These are phyloP conservation scores for Eilema sororculum DNA, from an alignment of 2,888 invertebrate species.

Conservation along the genomic window DNA sequence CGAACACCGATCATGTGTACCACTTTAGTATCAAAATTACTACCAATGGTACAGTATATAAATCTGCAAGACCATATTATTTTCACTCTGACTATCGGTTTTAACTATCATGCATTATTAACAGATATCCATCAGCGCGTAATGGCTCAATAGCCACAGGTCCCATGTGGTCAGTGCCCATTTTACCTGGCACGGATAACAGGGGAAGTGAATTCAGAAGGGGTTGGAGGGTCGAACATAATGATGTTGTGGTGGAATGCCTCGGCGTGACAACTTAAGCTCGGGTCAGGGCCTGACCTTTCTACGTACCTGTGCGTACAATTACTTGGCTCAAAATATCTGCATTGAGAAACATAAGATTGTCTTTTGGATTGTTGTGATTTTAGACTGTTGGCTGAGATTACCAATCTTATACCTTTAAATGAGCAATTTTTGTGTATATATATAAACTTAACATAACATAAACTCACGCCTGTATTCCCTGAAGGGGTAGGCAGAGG, in stretches of 20 bases:
- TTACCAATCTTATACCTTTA: too few species aligned
- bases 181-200: conserved; percentile 42
- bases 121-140: conserved; percentile 39
- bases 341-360: background rate
- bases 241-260: conserved; percentile 53
- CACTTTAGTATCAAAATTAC: background rate
- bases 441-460: too few species aligned
- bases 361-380: background rate
- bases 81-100: conserved; percentile 20
- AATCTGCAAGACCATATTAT: background rate
- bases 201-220: conserved; percentile 48
- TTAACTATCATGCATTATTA: conserved; percentile 39
- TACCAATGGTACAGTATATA: background rate
- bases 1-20: too few species aligned
- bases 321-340: background rate
- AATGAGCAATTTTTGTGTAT: too few species aligned
- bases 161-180: conserved; percentile 46
- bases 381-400: too few species aligned
- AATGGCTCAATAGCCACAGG: conserved; percentile 43
- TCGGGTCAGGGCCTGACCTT: conserved; percentile 25
- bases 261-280: conserved; percentile 35
- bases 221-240: conserved; percentile 51
- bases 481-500: too few species aligned
- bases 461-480: too few species aligned
- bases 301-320: background rate